Conservation (phyloP, 2,113 vertebrate genomes). For the Bungarus multicinctus region DNA sequence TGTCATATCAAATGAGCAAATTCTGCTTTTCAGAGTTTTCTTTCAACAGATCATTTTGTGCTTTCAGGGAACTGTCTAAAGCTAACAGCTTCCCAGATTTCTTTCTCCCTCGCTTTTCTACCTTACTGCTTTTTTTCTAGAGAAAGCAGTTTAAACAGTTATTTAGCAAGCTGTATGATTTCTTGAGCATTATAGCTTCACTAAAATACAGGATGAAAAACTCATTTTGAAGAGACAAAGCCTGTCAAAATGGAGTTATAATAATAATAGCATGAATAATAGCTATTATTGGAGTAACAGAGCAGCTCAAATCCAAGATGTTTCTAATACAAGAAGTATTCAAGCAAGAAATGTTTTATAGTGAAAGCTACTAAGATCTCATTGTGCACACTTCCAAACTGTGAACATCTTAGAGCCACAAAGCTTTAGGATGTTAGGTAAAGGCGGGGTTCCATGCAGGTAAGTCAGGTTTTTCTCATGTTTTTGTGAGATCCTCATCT, state of each 20-base stretch:
- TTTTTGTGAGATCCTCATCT: fast-evolving
- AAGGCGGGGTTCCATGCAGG: conserved; percentile 2
- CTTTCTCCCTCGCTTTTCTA: neutral
- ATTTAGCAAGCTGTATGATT: conserved; percentile 39
- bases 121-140: neutral
- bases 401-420: neutral
- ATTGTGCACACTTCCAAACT: neutral
- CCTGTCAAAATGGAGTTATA: neutral
- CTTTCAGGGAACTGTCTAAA: conserved; percentile 22
- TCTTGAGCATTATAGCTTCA: conserved; percentile 19
- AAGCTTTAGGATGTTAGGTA: conserved; percentile 10
- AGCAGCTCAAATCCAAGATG: conserved; percentile 27
- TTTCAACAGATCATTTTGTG: neutral
- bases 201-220: conserved; percentile 20
- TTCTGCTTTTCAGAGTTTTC: conserved; percentile 36
- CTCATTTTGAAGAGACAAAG: conserved; percentile 26
- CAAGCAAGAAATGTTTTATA: neutral
- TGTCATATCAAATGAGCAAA: neutral
- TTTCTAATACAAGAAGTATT: conserved; percentile 14
- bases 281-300: neutral
- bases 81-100: conserved; percentile 1
- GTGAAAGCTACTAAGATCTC: conserved; percentile 9
- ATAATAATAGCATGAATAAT: neutral
- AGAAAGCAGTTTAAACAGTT: conserved; percentile 23
- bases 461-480: neutral